phyloP scores from a whole-genome alignment of 2,888 invertebrate species.

The Rambutsinella grinnellia region DNA sequence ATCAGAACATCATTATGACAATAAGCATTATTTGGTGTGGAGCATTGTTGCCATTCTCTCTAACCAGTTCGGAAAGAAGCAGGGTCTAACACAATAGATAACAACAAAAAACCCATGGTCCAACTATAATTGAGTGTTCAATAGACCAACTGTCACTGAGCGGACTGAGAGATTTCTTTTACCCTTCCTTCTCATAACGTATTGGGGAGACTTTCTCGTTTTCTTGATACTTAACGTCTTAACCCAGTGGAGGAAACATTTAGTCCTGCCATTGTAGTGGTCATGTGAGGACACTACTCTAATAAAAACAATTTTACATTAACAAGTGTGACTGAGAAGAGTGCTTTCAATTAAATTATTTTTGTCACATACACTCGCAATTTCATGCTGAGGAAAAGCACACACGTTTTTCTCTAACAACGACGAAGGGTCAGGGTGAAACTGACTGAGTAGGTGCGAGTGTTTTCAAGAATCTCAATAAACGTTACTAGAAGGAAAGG shows the following conservation, averaged over 20 bases:
- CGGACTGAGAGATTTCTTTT: background rate
- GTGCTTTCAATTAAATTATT: no score
- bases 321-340: background rate
- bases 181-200: no score
- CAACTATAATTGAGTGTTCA: conserved; percentile 43
- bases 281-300: conserved; percentile 38
- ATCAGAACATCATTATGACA: conserved; percentile 8
- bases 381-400: no score
- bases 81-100: conserved; percentile 17
- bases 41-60: conserved; percentile 5
- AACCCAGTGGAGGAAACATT: conserved; percentile 26
- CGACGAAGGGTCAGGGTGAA: no score
- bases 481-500: background rate
- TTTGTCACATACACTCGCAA: no score
- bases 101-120: conserved; percentile 6
- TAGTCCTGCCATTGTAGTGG: conserved; percentile 48
- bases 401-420: no score
- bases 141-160: conserved; percentile 44
- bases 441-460: no score
- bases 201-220: background rate
- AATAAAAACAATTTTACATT: background rate
- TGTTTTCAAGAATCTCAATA: no score
- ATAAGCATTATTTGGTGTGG: conserved; percentile 1
- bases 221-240: conserved; percentile 39
- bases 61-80: conserved; percentile 22